These are phyloP conservation scores for Zophobas atratus DNA, from an alignment of 1,140 invertebrate genomes.

Conservation along the genomic window DNA sequence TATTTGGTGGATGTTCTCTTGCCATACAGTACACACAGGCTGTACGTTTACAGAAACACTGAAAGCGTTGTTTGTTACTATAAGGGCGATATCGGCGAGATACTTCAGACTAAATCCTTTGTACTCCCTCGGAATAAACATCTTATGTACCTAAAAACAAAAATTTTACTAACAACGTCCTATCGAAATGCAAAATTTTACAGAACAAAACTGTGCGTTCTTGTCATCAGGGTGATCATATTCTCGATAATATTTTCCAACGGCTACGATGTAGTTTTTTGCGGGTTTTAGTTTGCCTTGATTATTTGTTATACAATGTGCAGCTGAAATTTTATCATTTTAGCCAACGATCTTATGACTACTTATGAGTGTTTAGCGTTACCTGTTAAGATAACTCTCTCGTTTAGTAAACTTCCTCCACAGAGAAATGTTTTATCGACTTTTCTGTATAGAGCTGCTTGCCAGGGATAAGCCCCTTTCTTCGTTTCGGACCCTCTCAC, in stretches of 20 bases:
- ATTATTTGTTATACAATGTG: slow-evolving; percentile 57
- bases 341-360: not conserved
- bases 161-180: not conserved
- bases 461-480: slow-evolving; percentile 1
- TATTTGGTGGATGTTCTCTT: not conserved
- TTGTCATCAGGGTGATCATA: slow-evolving; percentile 54
- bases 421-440: not conserved
- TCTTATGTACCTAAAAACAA: slow-evolving; percentile 55
- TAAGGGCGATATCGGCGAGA: slow-evolving; percentile 55
- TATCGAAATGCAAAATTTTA: slow-evolving; percentile 17
- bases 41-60: slow-evolving; percentile 52
- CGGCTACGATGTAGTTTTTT: slow-evolving; percentile 49
- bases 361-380: not conserved
- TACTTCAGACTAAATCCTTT: slow-evolving; percentile 51
- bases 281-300: slow-evolving; percentile 19
- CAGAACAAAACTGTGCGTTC: slow-evolving; percentile 55
- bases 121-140: slow-evolving; percentile 50
- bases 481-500: not conserved
- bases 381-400: slow-evolving; percentile 58
- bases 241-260: slow-evolving; percentile 59
- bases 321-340: slow-evolving; percentile 55
- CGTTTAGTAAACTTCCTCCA: slow-evolving; percentile 7
- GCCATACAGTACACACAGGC: slow-evolving; percentile 54
- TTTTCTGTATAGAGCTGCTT: not conserved
- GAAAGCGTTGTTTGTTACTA: slow-evolving; percentile 51